Conservation (phyloP, 2,797 vertebrate species). For the Ambastaia sidthimunki region DNA sequence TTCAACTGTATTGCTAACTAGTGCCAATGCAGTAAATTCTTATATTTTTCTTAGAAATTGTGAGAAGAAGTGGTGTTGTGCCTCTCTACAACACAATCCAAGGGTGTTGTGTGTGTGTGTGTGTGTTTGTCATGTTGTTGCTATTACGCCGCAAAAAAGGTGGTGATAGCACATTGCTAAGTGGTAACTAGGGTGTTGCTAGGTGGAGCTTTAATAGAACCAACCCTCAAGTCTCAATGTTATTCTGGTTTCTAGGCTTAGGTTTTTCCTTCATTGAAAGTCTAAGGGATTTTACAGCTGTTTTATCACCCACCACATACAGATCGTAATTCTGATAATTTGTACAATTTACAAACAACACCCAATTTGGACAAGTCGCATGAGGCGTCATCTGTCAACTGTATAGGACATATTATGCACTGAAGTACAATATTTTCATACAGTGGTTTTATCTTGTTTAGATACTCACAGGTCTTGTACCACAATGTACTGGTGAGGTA, state of each 20-base stretch:
- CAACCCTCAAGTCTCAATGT: no score
- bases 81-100: not conserved
- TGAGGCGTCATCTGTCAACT: no score
- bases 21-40: not conserved
- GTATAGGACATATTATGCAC: no score
- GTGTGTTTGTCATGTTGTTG: not conserved
- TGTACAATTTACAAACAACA: no score
- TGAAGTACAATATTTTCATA: no score
- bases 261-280: no score
- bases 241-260: no score
- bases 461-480: conserved; percentile 97
- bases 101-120: not conserved
- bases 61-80: not conserved
- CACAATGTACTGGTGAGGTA: conserved; percentile 99
- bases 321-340: no score
- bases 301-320: no score
- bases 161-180: not conserved
- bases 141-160: no score
- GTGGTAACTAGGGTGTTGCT: not conserved
- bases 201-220: not conserved
- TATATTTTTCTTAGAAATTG: not conserved
- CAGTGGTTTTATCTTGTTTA: not conserved
- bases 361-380: no score
- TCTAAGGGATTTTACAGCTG: no score
- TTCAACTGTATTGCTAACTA: not conserved